These are phyloP conservation scores for Unio pictorum DNA, from an alignment of 2,888 invertebrate genomes.

Conservation along the genomic window DNA sequence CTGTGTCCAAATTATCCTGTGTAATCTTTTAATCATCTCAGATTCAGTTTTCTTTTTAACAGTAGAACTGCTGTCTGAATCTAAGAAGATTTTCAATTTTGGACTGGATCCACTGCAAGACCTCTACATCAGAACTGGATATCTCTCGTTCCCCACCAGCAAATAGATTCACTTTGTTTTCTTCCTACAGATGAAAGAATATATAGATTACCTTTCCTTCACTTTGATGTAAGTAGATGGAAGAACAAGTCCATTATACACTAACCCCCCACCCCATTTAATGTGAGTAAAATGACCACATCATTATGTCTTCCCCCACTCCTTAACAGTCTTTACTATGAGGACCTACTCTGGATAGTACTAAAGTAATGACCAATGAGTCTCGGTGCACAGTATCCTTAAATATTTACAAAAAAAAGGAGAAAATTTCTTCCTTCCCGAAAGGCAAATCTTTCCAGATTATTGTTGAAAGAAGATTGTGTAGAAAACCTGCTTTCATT, in stretches of 20 bases:
- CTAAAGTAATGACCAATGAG: too few relatives aligned
- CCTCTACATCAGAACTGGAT: slow-evolving; percentile 77
- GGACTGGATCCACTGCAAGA: slow-evolving; percentile 80
- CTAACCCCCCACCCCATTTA: background rate
- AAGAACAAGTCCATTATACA: background rate
- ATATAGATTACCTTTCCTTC: background rate
- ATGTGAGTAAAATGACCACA: background rate
- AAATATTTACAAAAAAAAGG: too few relatives aligned
- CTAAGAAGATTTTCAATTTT: slow-evolving; percentile 80
- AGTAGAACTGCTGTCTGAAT: slow-evolving; percentile 16
- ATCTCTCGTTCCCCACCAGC: slow-evolving; percentile 80
- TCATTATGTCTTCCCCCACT: background rate
- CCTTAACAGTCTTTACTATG: background rate
- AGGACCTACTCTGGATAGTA: too few relatives aligned
- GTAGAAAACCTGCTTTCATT: too few relatives aligned
- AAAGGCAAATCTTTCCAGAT: too few relatives aligned
- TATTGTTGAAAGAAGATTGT: too few relatives aligned
- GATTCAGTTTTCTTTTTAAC: too few relatives aligned
- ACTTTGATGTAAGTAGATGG: background rate
- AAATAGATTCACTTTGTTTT: slow-evolving; percentile 63
- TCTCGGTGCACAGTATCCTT: too few relatives aligned
- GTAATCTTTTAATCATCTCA: slow-evolving; percentile 11
- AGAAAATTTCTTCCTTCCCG: too few relatives aligned
- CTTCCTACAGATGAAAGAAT: slow-evolving; percentile 46
- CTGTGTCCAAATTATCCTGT: too few relatives aligned